Evolutionary conservation across 2,797 vertebrate genomes (phyloP), one percentile per base, ranked within the genome.

Genomic region (Lacerta bilineata): DNA sequence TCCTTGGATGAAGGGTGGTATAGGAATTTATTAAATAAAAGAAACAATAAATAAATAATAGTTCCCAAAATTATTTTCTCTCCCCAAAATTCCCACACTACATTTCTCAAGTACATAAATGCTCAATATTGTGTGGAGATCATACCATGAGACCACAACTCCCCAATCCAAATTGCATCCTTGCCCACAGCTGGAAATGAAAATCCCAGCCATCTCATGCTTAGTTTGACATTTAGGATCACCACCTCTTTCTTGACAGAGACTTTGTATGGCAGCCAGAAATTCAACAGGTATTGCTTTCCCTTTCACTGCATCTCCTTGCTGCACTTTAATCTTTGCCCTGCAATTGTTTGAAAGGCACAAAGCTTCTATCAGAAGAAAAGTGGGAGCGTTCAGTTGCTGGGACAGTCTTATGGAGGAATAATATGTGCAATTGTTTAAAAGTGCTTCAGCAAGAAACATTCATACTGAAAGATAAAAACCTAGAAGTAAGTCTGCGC

Each of bases 401-500:
- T 15, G 41, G 39, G 36, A 80, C 75, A 36, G 23, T 39, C 55
- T 55, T 55, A 20, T 25, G 59, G 83, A 91, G 78, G 89, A 83
- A 61, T 68, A 87, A 20, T 3, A 78, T 17, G 11, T 78, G 69
- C 66, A 83, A 68, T 3, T 72, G 29, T 87, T 90, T 88, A 87
- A 86, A 88, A 2, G 15, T 85, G 68, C 29, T 84, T 36, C 43
- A 80, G 2, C 6, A 66, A 41, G 18, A 74, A 71, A 80, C 2
- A 43, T 88, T 89, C 3, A 41, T 13, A 46, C 33, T 61, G 55
- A 72, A 0, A 0, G 93, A 5, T 80, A 85, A 61, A 89, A 85
- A 87, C 55, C 61, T 84, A 41, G 83, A 94, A 25, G 29, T 86
- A 80, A 64, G 75, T 79, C 85, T 74, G 59, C 64, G 89, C 39